Evolutionary conservation across 2,113 vertebrate species (phyloP), one percentile per base, ranked within the genome.

Genomic region (Paramisgurnus dabryanus): DNA sequence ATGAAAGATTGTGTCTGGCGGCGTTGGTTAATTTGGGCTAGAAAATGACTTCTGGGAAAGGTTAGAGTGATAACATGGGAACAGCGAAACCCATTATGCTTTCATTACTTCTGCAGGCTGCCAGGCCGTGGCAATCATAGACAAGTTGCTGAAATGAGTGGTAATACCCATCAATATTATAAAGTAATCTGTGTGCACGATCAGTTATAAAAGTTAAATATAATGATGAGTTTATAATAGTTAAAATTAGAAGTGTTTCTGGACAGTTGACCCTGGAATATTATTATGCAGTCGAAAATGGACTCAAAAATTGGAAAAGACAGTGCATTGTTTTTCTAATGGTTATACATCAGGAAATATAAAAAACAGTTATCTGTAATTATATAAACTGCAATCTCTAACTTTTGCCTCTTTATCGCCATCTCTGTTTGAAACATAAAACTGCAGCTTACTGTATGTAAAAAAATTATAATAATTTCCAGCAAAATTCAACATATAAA

Each of bases 31-130:
- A 63, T 79, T 75, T 61, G 61, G 4, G 5, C 58, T 67, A 49
- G 18, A 78, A 67, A 74, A 82, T 27, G 47, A 27, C 76, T 74
- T 9, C 81, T 68, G 34, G 63, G 58, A 83, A 78, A 83, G 63
- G 76, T 72, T 61, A 45, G 68, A 22, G 76, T 39, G 53, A 50
- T 67, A 50, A 49, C 74, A 58, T 22, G 47, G 27, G 58, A 77
- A 72, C 81, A 74, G 68, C 63, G n/a, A 47, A 76, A 65, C 61
- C 47, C 65, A 76, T 83, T 75, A 75, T n/a, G 76, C 50, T 65
- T 83, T 76, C 71, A 80, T 80, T 83, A 83, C 64, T 69, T n/a
- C 3, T 11, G 12, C 69, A 69, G 70, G 47, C 75, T 65, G 55
- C n/a, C 58, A 65, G 65, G 41, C 66, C 15, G 22, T 40, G 55